These are phyloP conservation scores for Rhingia campestris DNA, from an alignment of 2,888 invertebrate species.

Conservation along the genomic window DNA sequence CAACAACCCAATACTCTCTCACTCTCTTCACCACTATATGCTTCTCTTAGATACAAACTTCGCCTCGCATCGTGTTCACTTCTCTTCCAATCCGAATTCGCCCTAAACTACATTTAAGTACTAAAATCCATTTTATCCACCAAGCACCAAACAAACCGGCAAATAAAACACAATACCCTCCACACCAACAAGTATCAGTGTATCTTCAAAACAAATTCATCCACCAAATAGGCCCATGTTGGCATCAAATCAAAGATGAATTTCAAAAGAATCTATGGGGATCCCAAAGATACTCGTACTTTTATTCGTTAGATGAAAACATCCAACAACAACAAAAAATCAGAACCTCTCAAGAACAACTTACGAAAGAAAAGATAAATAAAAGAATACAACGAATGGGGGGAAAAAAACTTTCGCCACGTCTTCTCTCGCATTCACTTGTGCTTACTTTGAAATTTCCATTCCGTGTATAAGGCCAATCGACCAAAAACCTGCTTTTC, in stretches of 20 bases:
- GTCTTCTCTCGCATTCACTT: conserved; percentile 70
- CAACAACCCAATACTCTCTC: too few species aligned
- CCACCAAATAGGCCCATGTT: neutral
- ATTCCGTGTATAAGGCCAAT: conserved; percentile 67
- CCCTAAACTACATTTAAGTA: conserved; percentile 33
- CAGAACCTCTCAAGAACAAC: conserved; percentile 6
- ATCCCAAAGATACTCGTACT: neutral
- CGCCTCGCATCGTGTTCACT: neutral
- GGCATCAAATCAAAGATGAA: neutral
- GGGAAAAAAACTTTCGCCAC: conserved; percentile 71
- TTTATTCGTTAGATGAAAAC: neutral
- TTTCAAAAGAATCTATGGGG: conserved; percentile 1
- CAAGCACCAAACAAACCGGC: conserved; percentile 60
- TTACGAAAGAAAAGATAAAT: conserved; percentile 24
- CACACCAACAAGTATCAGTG: conserved; percentile 43
- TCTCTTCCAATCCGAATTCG: conserved; percentile 61
- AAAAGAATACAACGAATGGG: neutral
- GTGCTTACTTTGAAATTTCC: conserved; percentile 62
- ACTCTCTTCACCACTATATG: conserved; percentile 6
- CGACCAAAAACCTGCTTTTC: conserved; percentile 67
- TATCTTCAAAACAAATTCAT: neutral
- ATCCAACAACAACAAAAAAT: conserved; percentile 2
- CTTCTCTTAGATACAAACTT: conserved; percentile 45
- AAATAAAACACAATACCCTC: conserved; percentile 13
- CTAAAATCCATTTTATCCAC: conserved; percentile 48